Base-by-base conservation (phyloP, 2,113 vertebrate genomes). In the Pseudopodoces humilis region DNA sequence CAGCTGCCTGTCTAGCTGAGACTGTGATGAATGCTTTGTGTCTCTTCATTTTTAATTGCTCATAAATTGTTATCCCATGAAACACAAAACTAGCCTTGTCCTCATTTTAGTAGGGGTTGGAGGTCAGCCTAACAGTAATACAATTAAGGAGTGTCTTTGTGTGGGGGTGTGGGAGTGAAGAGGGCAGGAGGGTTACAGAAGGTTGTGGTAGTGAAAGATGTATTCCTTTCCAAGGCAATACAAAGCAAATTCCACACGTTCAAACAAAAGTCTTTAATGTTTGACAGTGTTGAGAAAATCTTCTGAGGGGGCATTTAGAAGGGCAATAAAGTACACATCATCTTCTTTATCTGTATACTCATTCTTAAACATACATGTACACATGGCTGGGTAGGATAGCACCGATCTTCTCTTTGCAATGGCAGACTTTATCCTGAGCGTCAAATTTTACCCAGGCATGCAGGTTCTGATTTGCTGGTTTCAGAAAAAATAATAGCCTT, bases 21-120 rank as follows among this genome's bases (percentile, higher is more conserved):
- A 98, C 92, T 96, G 98, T 99, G 99, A 99, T 99, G 98, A 98
- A 99, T 99, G 98, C 98, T 97, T 98, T 98, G 97, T 98, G 98
- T 99, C 98, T 97, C 97, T 98, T 98, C 97, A 97, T 98, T 99
- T 99, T 99, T 99, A 99, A 99, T 99, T 99, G 99, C 98, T 99
- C 99, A 98, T 99, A 99, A 99, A 99, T 99, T 99, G 99, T 98
- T 99, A 98, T 99, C 98, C 98, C 96, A 98, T 96, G 97, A 98
- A 99, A 99, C 98, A 98, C 98, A 98, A 98, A 99, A 98, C 98
- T 99, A 98, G 98, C 98, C 98, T 99, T 98, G 98, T 98, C 98
- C 98, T 98, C 98, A 97, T 98, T 98, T 98, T 98, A 97, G 98
- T 97, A 98, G 97, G 97, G 98, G 98, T 98, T 98, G 98, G 98